Base-by-base conservation (phyloP, 2,888 invertebrate species). In the Ferdinandea cuprea region DNA sequence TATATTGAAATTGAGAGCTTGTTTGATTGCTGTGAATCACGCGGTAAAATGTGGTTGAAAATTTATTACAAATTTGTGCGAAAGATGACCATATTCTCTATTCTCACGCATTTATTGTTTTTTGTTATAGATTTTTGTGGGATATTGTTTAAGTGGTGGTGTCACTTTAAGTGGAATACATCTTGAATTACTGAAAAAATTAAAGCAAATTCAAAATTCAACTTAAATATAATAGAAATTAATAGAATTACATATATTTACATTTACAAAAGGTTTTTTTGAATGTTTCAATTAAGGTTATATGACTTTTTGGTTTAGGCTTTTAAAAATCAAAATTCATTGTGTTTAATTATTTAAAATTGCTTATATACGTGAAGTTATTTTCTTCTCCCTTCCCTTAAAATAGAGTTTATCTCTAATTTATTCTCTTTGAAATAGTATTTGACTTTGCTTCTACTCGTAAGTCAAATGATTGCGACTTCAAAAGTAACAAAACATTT, bases 211-310 rank as follows among this genome's bases (percentile, higher is more conserved):
- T 1, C 25, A 42, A 40, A 74, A 50, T 15, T 2, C 30, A 52
- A 66, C 11, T 44, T 28, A 21, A 66, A 52, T 28, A 11, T 17
- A 40, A 30, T 19, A 28, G 9, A 40, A 48, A 71, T 30, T 5
- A 46, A 56, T 7, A 25, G 3, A 35, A 25, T 7, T 52, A 40
- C 15, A 66, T 59, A 66, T 59, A 74, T 66, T 66, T 74, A 65
- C 56, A 65, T 50, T 37, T 48, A 17, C 9, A 59, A 32, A 56
- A 58, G 59, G 15, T 35, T 58, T 50, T 54, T 52, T 54, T 61
- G 35, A 7, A 15, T 48, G 13, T 25, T 7, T 37, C n/a, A 15
- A 21, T 35, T 21, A 32, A n/a, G 0, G 9, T n/a, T 0, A 13
- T 35, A 52, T 30, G 9, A 48, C n/a, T 48, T 21, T 25, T n/a